Evolutionary conservation across 2,113 vertebrate species (phyloP).

Genomic region (Helogale parvula): DNA sequence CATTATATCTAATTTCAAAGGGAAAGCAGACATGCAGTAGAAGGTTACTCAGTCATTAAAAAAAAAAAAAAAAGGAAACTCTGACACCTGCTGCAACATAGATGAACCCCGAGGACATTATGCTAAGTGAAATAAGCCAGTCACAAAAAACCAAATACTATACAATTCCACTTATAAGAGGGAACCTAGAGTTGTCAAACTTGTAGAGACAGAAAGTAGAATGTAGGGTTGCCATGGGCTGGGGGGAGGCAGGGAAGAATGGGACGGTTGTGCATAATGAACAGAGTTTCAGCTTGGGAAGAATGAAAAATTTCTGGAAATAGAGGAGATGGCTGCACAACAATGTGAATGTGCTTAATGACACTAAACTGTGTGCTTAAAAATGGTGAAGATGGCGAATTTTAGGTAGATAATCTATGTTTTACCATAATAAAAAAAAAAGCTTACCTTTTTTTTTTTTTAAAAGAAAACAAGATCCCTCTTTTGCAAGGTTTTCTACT

Average conservation of each 20-base stretch:
- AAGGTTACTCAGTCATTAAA: not conserved
- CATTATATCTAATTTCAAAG: not conserved
- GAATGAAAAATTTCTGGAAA: not conserved
- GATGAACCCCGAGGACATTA: not conserved
- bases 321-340: accelerated
- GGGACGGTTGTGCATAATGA: accelerated
- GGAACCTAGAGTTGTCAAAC: not conserved
- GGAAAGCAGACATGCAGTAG: not conserved
- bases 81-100: not conserved
- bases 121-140: no score
- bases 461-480: not conserved
- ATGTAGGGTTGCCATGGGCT: not conserved
- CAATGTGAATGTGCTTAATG: accelerated
- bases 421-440: not conserved
- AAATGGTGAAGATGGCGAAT: not conserved
- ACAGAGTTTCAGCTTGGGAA: not conserved
- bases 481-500: not conserved
- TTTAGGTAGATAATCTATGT: not conserved
- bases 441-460: not conserved
- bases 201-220: not conserved
- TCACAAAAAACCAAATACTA: not conserved
- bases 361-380: not conserved
- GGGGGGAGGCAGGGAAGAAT: accelerated
- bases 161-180: accelerated
- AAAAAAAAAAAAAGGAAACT: not conserved